Conservation (phyloP, 2,888 invertebrate genomes). For the Parascotia fuliginaria region DNA sequence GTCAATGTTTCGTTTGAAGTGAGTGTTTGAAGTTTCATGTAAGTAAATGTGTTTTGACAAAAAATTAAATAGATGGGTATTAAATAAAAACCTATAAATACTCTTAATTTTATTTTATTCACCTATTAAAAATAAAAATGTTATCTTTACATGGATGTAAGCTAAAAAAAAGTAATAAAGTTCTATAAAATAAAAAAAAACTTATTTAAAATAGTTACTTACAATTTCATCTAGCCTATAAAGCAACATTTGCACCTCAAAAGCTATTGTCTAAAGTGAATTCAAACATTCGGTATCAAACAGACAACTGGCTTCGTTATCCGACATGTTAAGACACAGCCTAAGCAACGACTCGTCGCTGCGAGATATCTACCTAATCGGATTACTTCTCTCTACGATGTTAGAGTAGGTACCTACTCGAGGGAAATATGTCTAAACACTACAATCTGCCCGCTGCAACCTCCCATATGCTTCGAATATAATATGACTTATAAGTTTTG, state of each 20-base stretch:
- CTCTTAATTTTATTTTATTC: too few relatives aligned
- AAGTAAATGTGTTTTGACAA: too few relatives aligned
- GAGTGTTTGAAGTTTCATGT: too few relatives aligned
- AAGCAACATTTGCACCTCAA: not conserved
- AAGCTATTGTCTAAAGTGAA: slow-evolving; percentile 13
- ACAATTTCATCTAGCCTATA: not conserved
- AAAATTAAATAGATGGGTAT: too few relatives aligned
- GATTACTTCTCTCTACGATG: slow-evolving; percentile 70
- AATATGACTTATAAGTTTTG: slow-evolving; percentile 7
- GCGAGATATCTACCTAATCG: slow-evolving; percentile 63
- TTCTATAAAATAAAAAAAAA: too few relatives aligned
- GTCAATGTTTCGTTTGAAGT: too few relatives aligned
- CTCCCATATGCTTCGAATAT: slow-evolving; percentile 7
- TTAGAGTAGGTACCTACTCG: slow-evolving; percentile 65
- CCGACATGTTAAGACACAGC: slow-evolving; percentile 42
- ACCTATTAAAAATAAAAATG: too few relatives aligned
- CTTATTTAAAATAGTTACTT: not conserved
- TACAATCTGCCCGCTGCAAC: slow-evolving; percentile 49
- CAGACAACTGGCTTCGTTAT: slow-evolving; percentile 29
- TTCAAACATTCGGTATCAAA: slow-evolving; percentile 22
- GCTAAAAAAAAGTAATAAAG: too few relatives aligned
- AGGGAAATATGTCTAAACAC: slow-evolving; percentile 76
- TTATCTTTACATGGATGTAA: too few relatives aligned
- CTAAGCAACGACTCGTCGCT: slow-evolving; percentile 45
- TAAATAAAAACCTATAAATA: too few relatives aligned